Evolutionary conservation across 2,888 invertebrate genomes (phyloP).

Genomic region (Catocala nupta): DNA sequence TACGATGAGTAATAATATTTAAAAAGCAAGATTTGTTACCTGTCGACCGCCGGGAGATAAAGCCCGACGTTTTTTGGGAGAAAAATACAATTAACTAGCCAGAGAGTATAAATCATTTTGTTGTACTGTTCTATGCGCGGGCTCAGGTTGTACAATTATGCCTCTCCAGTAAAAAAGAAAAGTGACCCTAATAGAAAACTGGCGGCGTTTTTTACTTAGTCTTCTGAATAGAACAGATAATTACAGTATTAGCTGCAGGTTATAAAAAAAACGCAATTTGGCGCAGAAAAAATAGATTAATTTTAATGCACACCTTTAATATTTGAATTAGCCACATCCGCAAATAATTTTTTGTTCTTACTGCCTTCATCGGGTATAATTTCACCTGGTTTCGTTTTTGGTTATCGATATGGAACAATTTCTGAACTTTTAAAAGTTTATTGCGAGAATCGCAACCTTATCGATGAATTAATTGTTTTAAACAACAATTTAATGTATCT

Average conservation of each 20-base stretch:
- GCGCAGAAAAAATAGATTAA: slow-evolving; percentile 23
- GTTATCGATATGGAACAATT: slow-evolving; percentile 23
- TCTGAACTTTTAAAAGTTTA: slow-evolving; percentile 40
- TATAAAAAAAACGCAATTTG: slow-evolving; percentile 45
- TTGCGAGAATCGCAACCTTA: slow-evolving; percentile 28
- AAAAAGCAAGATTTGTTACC: slow-evolving; percentile 87
- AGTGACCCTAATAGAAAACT: slow-evolving; percentile 72
- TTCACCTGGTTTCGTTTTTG: slow-evolving; percentile 9
- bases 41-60: slow-evolving; percentile 84
- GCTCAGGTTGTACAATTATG: slow-evolving; percentile 84
- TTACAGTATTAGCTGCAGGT: slow-evolving; percentile 65
- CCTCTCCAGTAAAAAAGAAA: slow-evolving; percentile 70
- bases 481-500: slow-evolving; percentile 68
- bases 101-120: slow-evolving; percentile 79
- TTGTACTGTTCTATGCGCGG: slow-evolving; percentile 69
- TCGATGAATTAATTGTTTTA: slow-evolving; percentile 66
- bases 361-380: slow-evolving; percentile 13
- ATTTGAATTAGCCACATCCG: slow-evolving; percentile 35
- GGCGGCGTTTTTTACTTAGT: slow-evolving; percentile 54
- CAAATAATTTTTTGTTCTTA: slow-evolving; percentile 27
- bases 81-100: slow-evolving; percentile 86
- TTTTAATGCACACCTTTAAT: slow-evolving; percentile 12
- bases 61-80: slow-evolving; percentile 80
- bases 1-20: slow-evolving; percentile 87
- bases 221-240: slow-evolving; percentile 66